A percentile compares a stretch with the other conserved stretches of the same genome.
These are phyloP conservation scores for Torymus aiolomorphi DNA, from an alignment of 2,888 invertebrate species.

Conservation along the genomic window DNA sequence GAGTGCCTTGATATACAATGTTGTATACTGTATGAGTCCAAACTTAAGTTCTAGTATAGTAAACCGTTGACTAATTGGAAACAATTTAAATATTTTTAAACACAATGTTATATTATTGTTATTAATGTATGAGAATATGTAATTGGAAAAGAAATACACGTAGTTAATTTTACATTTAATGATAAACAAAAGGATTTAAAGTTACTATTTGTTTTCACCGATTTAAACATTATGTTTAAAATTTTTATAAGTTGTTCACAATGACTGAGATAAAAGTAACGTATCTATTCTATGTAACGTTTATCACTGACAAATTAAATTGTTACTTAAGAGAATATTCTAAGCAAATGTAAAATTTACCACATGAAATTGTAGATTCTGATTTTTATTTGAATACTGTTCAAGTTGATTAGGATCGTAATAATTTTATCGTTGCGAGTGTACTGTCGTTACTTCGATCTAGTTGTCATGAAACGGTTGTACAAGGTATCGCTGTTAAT, in stretches of 20 bases:
- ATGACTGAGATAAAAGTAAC: slow-evolving; percentile 43
- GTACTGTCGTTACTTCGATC: slow-evolving; percentile 52
- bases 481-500: slow-evolving; percentile 44
- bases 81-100: slow-evolving; percentile 40
- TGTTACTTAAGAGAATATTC: slow-evolving; percentile 22
- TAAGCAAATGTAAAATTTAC: slow-evolving; percentile 31
- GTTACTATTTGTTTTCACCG: slow-evolving; percentile 2
- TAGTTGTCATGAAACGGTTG: slow-evolving; percentile 50
- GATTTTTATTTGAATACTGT: slow-evolving; percentile 50
- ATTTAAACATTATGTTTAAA: slow-evolving; percentile 40
- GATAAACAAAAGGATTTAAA: slow-evolving; percentile 9
- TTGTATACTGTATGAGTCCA: slow-evolving; percentile 38
- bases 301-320: slow-evolving; percentile 16
- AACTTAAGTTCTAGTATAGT: slow-evolving; percentile 59
- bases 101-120: slow-evolving; percentile 31
- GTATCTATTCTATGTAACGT: slow-evolving; percentile 51
- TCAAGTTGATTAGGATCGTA: slow-evolving; percentile 39
- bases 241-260: slow-evolving; percentile 33
- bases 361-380: slow-evolving; percentile 40
- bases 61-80: slow-evolving; percentile 39
- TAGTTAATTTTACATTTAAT: slow-evolving; percentile 2
- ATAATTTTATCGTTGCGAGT: slow-evolving; percentile 43
- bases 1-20: slow-evolving; percentile 61
- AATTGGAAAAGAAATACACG: slow-evolving; percentile 22
- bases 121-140: slow-evolving; percentile 2